phyloP scores from a whole-genome alignment of 2,113 vertebrate genomes.

The Thomomys bottae region DNA sequence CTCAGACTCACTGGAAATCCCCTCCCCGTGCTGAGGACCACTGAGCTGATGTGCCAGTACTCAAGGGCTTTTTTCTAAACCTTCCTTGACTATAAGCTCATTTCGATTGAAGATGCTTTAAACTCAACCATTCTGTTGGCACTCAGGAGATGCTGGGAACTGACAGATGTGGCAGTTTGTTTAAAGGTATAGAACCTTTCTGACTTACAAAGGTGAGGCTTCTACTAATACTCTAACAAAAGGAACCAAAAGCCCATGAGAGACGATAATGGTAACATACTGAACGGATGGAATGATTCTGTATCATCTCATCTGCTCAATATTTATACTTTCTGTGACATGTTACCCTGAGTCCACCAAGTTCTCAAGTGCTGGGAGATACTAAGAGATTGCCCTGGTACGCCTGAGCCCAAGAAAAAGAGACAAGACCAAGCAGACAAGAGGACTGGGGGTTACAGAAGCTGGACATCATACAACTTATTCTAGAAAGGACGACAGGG shows the following conservation, averaged over 20 bases:
- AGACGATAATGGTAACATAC: not conserved
- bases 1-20: not conserved
- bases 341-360: not conserved
- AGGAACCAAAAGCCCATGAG: not conserved
- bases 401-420: not conserved
- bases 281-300: not conserved
- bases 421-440: not conserved
- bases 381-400: not conserved
- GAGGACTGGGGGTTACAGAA: not conserved
- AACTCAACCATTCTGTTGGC: not conserved
- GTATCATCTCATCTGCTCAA: not conserved
- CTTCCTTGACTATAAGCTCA: not conserved
- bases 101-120: slow-evolving; percentile 22
- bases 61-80: not conserved
- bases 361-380: not conserved
- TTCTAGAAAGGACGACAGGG: not conserved
- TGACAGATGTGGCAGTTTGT: not conserved
- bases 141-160: not conserved
- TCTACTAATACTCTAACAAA: not conserved
- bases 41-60: not conserved
- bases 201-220: not conserved
- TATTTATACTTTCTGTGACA: too few species aligned
- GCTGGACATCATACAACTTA: not conserved
- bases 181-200: not conserved
- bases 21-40: not conserved